Evolutionary conservation across 2,888 invertebrate species (phyloP), one percentile per base, ranked within the genome.

Genomic region (Koerneria pararmatus): DNA sequence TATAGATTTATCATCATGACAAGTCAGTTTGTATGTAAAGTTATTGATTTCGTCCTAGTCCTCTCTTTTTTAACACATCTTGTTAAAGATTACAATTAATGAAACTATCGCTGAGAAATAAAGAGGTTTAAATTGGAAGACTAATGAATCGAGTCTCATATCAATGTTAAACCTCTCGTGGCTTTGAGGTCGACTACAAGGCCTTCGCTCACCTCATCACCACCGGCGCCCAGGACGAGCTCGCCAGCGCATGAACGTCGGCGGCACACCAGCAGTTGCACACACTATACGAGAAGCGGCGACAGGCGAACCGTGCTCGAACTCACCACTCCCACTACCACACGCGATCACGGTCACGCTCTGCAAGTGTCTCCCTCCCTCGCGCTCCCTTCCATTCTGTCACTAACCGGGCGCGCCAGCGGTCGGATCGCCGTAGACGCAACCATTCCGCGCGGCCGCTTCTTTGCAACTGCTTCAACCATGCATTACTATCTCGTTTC

Each of bases 201-300:
- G 85, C 84, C 64, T 86, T 86, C 77, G 85, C 85, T 65, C 80
- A 80, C 58, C 82, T 85, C 69, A 85, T 87, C 76, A 87, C 86
- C 83, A 85, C 86, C 73, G 86, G 86, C 71, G 85, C 85, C 68
- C 84, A 86, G 66, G 80, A 80, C 56, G 79, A 80, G 73, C 76
- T 82, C 70, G 77, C 82, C 68, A 72, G 61, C 67, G 76, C 71
- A 69, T 75, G 73, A 76, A 76, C 72, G 63, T 71, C 74, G 62
- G 71, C 69, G 68, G 74, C 76, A 63, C 76, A 76, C 69, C 71
- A 72, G 65, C 76, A 76, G 69, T 67, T 73, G 67, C 74, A 76
- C 67, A 69, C 74, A 58, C 67, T 76, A 67, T 72, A 64, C 64
- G 46, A 54, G 4, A 54, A 56, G 46, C 64, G 64, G 71, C 71